phyloP scores from a whole-genome alignment of 2,888 invertebrate species.

The Mayetiola destructor region DNA sequence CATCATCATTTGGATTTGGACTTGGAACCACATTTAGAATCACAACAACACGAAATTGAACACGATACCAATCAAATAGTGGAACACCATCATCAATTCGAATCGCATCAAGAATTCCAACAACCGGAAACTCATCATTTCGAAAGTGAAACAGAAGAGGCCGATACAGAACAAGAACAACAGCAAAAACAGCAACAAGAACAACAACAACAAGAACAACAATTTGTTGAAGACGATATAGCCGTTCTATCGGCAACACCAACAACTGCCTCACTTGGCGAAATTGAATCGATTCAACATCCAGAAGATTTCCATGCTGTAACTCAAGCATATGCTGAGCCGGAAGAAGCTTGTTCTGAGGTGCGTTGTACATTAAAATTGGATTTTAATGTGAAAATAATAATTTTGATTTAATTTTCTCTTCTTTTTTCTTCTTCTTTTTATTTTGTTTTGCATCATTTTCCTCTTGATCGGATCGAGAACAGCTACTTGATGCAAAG shows the following conservation, averaged over 20 bases:
- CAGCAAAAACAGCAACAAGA: neutral
- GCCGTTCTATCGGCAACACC: neutral
- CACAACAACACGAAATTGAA: neutral
- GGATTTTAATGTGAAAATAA: too few relatives aligned
- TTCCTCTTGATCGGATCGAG: too few relatives aligned
- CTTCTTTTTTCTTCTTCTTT: neutral
- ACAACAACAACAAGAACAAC: neutral
- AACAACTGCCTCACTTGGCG: slow-evolving; percentile 1
- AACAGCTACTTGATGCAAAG: slow-evolving; percentile 8
- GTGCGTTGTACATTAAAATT: neutral
- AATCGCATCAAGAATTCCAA: neutral
- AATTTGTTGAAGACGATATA: neutral
- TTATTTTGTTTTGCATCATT: too few relatives aligned
- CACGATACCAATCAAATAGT: neutral
- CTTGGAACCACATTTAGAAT: too few relatives aligned
- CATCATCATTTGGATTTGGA: too few relatives aligned
- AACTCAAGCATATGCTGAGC: slow-evolving; percentile 17
- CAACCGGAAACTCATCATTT: neutral
- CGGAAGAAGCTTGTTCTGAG: slow-evolving; percentile 19
- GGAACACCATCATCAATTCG: too few relatives aligned
- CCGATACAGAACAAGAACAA: neutral
- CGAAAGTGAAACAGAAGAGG: neutral
- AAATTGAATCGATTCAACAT: neutral
- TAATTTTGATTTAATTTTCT: neutral
- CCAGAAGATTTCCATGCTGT: slow-evolving; percentile 18